Evolutionary conservation across 2,797 vertebrate species (phyloP).

Genomic region (Poecilia wingei): DNA sequence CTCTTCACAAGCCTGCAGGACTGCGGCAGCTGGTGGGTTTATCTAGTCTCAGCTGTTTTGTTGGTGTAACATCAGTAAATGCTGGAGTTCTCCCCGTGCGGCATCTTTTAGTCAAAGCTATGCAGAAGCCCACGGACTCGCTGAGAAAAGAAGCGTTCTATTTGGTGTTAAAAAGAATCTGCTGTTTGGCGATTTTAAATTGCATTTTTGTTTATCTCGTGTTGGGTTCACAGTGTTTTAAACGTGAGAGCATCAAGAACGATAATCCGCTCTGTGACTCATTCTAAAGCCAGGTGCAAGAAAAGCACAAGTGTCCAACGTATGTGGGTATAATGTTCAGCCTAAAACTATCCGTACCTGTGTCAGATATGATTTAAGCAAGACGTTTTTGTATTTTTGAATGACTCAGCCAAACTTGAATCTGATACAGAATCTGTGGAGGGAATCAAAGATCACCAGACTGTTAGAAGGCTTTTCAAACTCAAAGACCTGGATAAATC

Average conservation of each 20-base stretch:
- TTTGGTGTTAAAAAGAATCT: background rate
- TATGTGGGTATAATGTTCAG: background rate
- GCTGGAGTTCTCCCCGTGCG: background rate
- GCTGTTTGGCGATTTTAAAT: background rate
- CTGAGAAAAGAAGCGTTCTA: background rate
- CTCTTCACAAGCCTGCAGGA: conserved; percentile 29
- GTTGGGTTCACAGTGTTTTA: background rate
- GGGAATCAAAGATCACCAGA: background rate
- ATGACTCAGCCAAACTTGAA: background rate
- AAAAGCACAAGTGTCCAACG: background rate
- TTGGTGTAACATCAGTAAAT: conserved; percentile 2
- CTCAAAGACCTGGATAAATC: background rate
- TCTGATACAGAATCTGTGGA: background rate
- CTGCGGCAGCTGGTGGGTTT: conserved; percentile 19
- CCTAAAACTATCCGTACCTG: background rate
- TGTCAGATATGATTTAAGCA: background rate
- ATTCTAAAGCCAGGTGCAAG: background rate
- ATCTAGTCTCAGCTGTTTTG: conserved; percentile 24
- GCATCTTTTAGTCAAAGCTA: background rate
- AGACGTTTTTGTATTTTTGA: background rate
- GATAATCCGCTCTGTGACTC: background rate
- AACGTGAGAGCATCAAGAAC: background rate
- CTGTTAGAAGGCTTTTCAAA: background rate
- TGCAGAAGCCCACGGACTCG: background rate
- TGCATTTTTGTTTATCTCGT: background rate